Conservation (phyloP, 2,888 invertebrate genomes). For the Heliconius charithonia region DNA sequence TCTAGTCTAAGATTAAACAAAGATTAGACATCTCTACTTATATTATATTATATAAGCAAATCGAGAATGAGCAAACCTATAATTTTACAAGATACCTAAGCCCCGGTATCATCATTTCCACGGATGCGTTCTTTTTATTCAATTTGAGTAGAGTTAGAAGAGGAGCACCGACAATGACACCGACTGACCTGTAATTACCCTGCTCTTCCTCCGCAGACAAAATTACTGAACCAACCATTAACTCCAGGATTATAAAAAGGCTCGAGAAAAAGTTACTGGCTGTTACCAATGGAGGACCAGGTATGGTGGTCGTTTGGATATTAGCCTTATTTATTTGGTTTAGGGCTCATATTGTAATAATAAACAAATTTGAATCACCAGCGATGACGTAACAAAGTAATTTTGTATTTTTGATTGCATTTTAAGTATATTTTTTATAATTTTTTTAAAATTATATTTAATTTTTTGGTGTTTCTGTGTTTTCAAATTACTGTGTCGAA, state of each 20-base stretch:
- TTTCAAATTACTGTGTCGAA: background rate
- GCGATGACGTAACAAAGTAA: slow-evolving; percentile 48
- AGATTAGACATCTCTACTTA: background rate
- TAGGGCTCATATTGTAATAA: slow-evolving; percentile 28
- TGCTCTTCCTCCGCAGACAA: slow-evolving; percentile 58
- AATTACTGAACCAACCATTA: slow-evolving; percentile 80
- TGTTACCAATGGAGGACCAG: slow-evolving; percentile 64
- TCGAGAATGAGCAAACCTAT: slow-evolving; percentile 25
- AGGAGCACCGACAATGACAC: slow-evolving; percentile 79
- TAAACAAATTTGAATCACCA: slow-evolving; percentile 35
- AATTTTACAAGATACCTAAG: slow-evolving; percentile 33
- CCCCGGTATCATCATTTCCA: slow-evolving; percentile 22
- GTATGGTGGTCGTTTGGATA: slow-evolving; percentile 50
- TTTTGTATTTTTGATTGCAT: slow-evolving; percentile 48
- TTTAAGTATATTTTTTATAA: slow-evolving; percentile 41
- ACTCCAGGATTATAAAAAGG: slow-evolving; percentile 75
- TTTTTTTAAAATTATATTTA: slow-evolving; percentile 3
- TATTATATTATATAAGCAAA: slow-evolving; percentile 15
- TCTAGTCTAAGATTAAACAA: background rate
- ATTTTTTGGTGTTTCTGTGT: background rate
- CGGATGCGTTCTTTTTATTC: slow-evolving; percentile 53
- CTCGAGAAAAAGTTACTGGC: slow-evolving; percentile 63
- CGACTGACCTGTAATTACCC: slow-evolving; percentile 78
- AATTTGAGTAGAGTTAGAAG: slow-evolving; percentile 67
- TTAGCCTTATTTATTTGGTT: slow-evolving; percentile 50